Base-by-base conservation (phyloP, 2,797 vertebrate species). In the Rhincodon typus region DNA sequence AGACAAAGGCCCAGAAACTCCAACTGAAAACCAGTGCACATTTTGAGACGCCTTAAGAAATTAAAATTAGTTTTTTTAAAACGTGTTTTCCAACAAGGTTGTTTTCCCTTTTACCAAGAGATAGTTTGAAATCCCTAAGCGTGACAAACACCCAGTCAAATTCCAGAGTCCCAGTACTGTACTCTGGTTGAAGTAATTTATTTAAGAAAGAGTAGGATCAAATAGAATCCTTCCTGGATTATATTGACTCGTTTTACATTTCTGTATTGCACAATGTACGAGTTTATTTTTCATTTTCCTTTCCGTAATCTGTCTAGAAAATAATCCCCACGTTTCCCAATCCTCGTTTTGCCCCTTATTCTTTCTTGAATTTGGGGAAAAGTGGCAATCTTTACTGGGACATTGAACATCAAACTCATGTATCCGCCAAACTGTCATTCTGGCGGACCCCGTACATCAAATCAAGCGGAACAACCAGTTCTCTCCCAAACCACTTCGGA, bases 401-500 rank as follows among this genome's bases (percentile, higher is more conserved):
- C 50, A 88, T 8, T 88, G 66, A n/a, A 91, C 30, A 69, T 4
- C n/a, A 42, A 62, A 84, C 38, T 84, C 38, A 21, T 30, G 21
- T 5, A 57, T 93, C n/a, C 38, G 90, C n/a, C 46, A 95, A 95
- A 34, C 69, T 30, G 94, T 95, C 69, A 72, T 6, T 19, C 27
- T 95, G 46, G 93, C 4, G 19, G 72, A 50, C 42, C 46, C 66
- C 0, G 67, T 94, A 12, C 42, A 42, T 30, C 38, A 94, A 70
- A 74, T 46, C 93, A 94, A 94, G 93, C 67, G 25, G 66, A 94
- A 94, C 67, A 70, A 93, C 38, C 42, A 46, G 69, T 94, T 57
- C 94, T 95, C 70, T 70, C 69, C 30, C 30, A 95, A 30, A 95
- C 13, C 46, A 74, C 69, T 34, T 74, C 27, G 69, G n/a, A 94